Evolutionary conservation across 2,888 invertebrate genomes (phyloP), one percentile per base, ranked within the genome.

Genomic region (Miltochrista miniata): DNA sequence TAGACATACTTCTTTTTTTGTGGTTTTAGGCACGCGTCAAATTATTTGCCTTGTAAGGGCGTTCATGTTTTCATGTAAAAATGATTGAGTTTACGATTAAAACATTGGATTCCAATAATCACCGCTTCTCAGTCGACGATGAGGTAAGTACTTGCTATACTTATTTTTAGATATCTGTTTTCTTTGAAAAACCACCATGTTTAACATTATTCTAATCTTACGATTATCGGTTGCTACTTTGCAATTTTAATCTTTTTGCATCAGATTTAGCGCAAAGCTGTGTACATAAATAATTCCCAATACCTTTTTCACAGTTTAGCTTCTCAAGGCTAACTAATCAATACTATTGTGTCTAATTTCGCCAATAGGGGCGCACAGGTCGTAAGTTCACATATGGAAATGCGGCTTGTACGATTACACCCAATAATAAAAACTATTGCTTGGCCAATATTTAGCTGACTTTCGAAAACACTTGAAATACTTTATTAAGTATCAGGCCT

Each of bases 21-120:
- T 62, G 48, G 60, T 44, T 71, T 61, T 62, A 68, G 69, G 70
- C 66, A 68, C 73, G 73, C 72, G 68, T 73, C 64, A 66, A 68
- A 59, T 66, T 69, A 62, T 68, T 62, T 67, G 61, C 60, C 57
- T 64, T 65, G 44, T 48, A 66, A 51, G 64, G 69, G 69, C 65
- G 70, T 70, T 63, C 59, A 70, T 72, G 70, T 74, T 70, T 71
- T 72, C 68, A 61, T 71, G 68, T 59, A 48, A 68, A 83, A 77
- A 95, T 95, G 95, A 96, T 97, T 91, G 94, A 96, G 72, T 92
- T 98, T 72, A 97, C 96, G 67, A 96, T 98, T 69, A 97, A 97
- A 90, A 98, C 97, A 56, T 93, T 98, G 79, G 97, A 98, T 93
- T 96, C 97, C 34, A 95, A 94, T 81, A 96, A 97, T 90, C 96